Evolutionary conservation across 1,140 invertebrate species (phyloP).

Genomic region (Drosophila elegans): DNA sequence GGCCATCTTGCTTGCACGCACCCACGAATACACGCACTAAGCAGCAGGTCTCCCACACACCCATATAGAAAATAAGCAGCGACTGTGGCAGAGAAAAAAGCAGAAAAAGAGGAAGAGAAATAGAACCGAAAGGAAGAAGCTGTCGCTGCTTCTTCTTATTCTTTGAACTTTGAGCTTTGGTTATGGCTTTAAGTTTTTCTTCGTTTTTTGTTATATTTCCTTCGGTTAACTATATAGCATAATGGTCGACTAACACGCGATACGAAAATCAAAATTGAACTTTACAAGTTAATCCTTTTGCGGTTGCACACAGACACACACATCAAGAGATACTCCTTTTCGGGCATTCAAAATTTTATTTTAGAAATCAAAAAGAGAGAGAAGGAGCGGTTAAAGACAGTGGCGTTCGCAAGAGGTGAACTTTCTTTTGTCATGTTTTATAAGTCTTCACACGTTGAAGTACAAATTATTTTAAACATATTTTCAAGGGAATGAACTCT

Average conservation of each 20-base stretch:
- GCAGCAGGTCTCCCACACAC: slow-evolving; percentile 16
- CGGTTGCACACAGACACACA: slow-evolving; percentile 34
- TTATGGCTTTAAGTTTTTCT: slow-evolving; percentile 38
- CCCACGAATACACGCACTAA: slow-evolving; percentile 31
- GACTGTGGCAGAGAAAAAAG: background rate
- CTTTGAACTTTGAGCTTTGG: slow-evolving; percentile 51
- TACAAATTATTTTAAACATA: too few relatives aligned
- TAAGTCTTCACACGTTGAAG: too few relatives aligned
- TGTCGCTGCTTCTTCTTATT: slow-evolving; percentile 22
- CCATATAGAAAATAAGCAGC: slow-evolving; percentile 6
- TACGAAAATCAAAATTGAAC: slow-evolving; percentile 81
- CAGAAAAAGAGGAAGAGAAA: slow-evolving; percentile 11
- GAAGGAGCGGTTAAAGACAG: background rate
- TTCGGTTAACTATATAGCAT: slow-evolving; percentile 53
- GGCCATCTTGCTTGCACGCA: slow-evolving; percentile 53
- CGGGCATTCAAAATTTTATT: slow-evolving; percentile 47
- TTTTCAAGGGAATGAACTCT: too few relatives aligned
- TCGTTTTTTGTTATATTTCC: slow-evolving; percentile 20
- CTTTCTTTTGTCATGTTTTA: background rate
- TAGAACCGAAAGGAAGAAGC: slow-evolving; percentile 21
- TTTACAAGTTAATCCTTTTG: slow-evolving; percentile 81
- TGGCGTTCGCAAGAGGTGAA: background rate
- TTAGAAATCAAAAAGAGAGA: slow-evolving; percentile 34
- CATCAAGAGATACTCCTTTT: slow-evolving; percentile 21
- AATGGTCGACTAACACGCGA: slow-evolving; percentile 68